These are phyloP conservation scores for Pagetopsis macropterus DNA, from an alignment of 2,797 vertebrate genomes.

Conservation along the genomic window DNA sequence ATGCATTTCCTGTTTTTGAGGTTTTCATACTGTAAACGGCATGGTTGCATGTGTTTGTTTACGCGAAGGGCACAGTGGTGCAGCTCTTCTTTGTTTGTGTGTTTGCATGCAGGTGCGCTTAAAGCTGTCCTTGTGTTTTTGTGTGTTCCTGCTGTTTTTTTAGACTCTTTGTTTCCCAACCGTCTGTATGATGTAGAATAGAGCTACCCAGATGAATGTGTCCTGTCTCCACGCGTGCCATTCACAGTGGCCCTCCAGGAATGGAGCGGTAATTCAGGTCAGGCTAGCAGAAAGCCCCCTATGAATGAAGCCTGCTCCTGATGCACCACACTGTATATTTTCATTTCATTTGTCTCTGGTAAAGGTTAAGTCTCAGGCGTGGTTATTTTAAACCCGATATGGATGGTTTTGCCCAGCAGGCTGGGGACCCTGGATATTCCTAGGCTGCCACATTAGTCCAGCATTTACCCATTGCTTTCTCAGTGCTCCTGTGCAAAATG, in stretches of 20 bases:
- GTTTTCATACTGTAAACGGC: conserved; percentile 50
- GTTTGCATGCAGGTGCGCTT: conserved; percentile 58
- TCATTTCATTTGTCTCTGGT: conserved; percentile 87
- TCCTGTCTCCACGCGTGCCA: conserved; percentile 81
- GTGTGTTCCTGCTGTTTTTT: conserved; percentile 47
- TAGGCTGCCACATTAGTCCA: conserved; percentile 75
- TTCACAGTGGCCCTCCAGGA: conserved; percentile 83
- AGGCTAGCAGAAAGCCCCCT: conserved; percentile 81
- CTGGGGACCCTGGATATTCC: conserved; percentile 80
- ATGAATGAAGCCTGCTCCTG: conserved; percentile 84
- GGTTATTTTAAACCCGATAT: conserved; percentile 89
- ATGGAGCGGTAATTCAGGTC: conserved; percentile 86
- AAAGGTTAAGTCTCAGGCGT: conserved; percentile 89
- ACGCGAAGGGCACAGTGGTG: not conserved
- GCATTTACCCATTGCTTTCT: conserved; percentile 75
- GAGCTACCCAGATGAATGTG: conserved; percentile 83
- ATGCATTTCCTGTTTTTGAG: conserved; percentile 62
- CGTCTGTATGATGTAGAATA: conserved; percentile 78
- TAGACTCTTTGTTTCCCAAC: conserved; percentile 70
- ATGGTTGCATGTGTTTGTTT: conserved; percentile 41
- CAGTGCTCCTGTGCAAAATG: conserved; percentile 54
- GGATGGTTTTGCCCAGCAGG: conserved; percentile 85
- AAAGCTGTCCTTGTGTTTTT: conserved; percentile 61
- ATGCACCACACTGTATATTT: conserved; percentile 82
- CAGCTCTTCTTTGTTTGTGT: conserved; percentile 27